Evolutionary conservation across 2,113 vertebrate species (phyloP).

Genomic region (Paracanthobrama guichenoti): DNA sequence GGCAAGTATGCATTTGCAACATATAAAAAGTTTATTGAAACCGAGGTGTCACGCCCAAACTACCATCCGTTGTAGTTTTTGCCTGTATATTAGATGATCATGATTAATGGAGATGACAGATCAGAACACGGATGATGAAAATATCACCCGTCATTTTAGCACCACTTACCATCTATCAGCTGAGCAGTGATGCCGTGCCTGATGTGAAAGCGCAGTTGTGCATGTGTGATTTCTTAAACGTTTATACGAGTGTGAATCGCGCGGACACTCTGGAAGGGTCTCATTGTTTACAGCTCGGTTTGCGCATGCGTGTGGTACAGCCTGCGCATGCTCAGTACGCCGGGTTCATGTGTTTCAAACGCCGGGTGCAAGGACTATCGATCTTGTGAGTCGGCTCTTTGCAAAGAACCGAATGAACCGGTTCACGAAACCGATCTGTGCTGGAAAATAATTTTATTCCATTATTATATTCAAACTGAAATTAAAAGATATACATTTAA

Average conservation of each 20-base stretch:
- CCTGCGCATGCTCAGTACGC: conserved; percentile 68
- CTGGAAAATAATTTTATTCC: neutral
- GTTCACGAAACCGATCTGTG: neutral
- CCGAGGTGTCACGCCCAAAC: conserved; percentile 72
- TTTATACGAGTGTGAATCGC: conserved; percentile 67
- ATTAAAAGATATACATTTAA: neutral
- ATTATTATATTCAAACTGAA: neutral
- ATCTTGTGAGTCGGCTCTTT: neutral
- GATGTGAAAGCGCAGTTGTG: conserved; percentile 8
- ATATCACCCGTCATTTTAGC: conserved; percentile 1
- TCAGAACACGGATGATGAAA: neutral
- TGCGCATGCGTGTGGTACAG: conserved; percentile 70
- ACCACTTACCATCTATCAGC: conserved; percentile 72
- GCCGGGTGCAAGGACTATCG: conserved; percentile 2
- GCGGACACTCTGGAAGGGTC: conserved; percentile 71
- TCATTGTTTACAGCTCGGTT: conserved; percentile 78
- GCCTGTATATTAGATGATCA: conserved; percentile 30
- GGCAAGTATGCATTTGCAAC: conserved; percentile 49
- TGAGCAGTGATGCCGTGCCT: conserved; percentile 43
- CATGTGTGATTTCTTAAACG: conserved; percentile 53
- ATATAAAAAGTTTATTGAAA: conserved; percentile 43
- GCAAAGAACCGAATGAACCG: neutral
- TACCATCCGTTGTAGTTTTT: conserved; percentile 63
- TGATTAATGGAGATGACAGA: conserved; percentile 52
- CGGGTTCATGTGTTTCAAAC: conserved; percentile 23